Base-by-base conservation (phyloP, 2,113 vertebrate species). In the Chunga burmeisteri region DNA sequence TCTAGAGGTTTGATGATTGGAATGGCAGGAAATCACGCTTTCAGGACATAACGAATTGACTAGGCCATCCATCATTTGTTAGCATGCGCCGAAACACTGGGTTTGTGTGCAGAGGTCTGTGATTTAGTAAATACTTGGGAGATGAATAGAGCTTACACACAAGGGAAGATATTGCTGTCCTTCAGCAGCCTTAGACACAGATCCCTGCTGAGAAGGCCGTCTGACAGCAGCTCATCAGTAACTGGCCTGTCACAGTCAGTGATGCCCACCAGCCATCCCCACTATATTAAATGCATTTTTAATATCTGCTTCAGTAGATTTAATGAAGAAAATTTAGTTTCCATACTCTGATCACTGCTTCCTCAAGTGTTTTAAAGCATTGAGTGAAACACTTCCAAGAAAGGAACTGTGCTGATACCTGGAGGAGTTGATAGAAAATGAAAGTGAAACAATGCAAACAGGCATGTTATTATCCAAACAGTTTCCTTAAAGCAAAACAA, bases 1-100 rank as follows among this genome's bases (percentile, higher is more conserved):
- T 98, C 99, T 98, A 98, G 99, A 99, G 99, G 98, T 98, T 98
- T 99, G 98, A 98, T 99, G 99, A 99, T 99, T 99, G 98, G 99
- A 99, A 99, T 99, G 99, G 99, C 99, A 99, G 99, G 99, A 99
- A 99, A 99, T 99, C 99, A 98, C 98, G 98, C 99, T 99, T 99
- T 99, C 99, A 99, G 99, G 99, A 99, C 99, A 99, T 99, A 99
- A 99, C 98, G 98, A 98, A 99, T 99, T 99, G 99, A 99, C 99
- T 99, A 98, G 99, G 98, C 99, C 99, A 99, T 99, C 99, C 99
- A 99, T 99, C 99, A 99, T 99, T 99, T 98, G 98, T 99, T 99
- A 99, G 99, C 99, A 98, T 98, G 98, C 96, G 96, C 98, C 98
- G 98, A 99, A 98, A 98, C 98, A 97, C 98, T 97, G 98, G 98